Evolutionary conservation across 1,140 invertebrate species (phyloP), one percentile per base, ranked within the genome.

Genomic region (Drosophila ohnishii): DNA sequence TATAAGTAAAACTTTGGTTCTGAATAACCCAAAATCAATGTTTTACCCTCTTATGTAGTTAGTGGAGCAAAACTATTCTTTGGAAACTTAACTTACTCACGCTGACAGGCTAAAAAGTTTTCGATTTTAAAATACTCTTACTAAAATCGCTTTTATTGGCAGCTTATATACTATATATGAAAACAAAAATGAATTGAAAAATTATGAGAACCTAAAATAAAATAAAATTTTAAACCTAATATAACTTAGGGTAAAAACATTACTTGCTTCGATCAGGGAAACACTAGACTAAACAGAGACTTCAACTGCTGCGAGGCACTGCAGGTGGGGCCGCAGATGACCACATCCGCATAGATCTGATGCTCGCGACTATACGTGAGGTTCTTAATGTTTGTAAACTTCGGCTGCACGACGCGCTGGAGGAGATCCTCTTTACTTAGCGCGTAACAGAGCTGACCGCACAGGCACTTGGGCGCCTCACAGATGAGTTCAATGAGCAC

Each of bases 351-450:
- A 55, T 91, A 91, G 32, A 91, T 91, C 56, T 86, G 65, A 51
- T 86, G 90, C 64, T 91, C 88, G 5, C 90, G 83, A 55, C 90
- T 91, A 19, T 90, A 90, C 0, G 87, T 80, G 0, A 91, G 78
- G 53, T 88, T 84, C 40, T 91, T 91, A 10, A 91, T 73, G 50
- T 88, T 80, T 9, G 76, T 74, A 40, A 91, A 88, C 51, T 79
- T 90, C 0, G 87, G 84, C 60, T 88, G 72, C 0, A 63, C 53
- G 0, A 90, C 88, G 6, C 90, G 77, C 32, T 90, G 65, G 5
- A 80, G 37, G 25, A 78, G 14, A 32, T 69, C 60, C 22, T 58
- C 57, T 5, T 69, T 40, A 8, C 66, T 42, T 37, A 83, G 16
- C 0, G 80, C 83, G 47, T 78, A 91, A 25, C 90, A 91, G 2